Base-by-base conservation (phyloP, 2,888 invertebrate genomes). In the Teinopalpus imperialis region DNA sequence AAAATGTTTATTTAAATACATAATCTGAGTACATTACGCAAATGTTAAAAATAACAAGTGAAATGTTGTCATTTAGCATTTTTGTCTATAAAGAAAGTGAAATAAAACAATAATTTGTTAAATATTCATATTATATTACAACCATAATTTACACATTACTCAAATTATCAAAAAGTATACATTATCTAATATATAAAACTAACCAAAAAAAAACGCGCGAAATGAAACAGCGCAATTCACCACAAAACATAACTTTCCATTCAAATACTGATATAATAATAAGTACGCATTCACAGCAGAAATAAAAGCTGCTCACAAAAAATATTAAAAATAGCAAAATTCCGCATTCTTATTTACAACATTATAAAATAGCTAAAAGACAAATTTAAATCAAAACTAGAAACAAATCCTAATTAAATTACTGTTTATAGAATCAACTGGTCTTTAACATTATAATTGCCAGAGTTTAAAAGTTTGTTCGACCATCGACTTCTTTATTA, bases 11-110 rank as follows among this genome's bases (percentile, higher is more conserved):
- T 36, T 48, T 27, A n/a, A n/a, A n/a, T n/a, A n/a, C n/a, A n/a
- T n/a, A n/a, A n/a, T n/a, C n/a, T n/a, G n/a, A n/a, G n/a, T n/a
- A n/a, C n/a, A n/a, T n/a, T n/a, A n/a, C n/a, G n/a, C n/a, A 44
- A 77, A 85, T 57, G 87, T 78, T 46, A 83, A 85, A 61, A 73
- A 87, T 66, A n/a, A n/a, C n/a, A n/a, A n/a, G n/a, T n/a, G n/a
- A n/a, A n/a, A n/a, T n/a, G 87, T 82, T 12, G 87, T 86, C 87
- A 87, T 87, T 47, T 47, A 52, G 36, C n/a, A n/a, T n/a, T n/a
- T n/a, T n/a, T n/a, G n/a, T n/a, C n/a, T n/a, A n/a, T n/a, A n/a
- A n/a, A n/a, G n/a, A n/a, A n/a, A n/a, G n/a, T 39, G 30, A 58
- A 63, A 63, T 59, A 51, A 65, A 60, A 63, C 56, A 52, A 32